Conservation (phyloP, 2,888 invertebrate species). For the Nineta flava region DNA sequence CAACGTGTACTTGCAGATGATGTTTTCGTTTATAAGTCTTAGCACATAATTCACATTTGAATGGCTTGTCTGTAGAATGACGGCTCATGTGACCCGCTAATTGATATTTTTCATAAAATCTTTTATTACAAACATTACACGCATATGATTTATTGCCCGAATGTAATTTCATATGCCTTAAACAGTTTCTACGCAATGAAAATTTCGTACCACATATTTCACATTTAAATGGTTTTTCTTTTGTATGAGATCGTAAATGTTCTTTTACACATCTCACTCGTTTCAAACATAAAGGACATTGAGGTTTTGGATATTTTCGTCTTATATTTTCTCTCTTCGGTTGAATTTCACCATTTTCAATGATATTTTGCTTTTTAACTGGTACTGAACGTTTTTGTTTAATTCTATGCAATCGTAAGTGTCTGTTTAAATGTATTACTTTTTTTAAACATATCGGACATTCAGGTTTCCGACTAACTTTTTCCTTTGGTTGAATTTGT, state of each 20-base stretch:
- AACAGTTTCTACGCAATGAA: no score
- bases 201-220: background rate
- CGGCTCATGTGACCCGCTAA: background rate
- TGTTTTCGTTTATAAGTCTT: background rate
- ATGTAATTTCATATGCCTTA: background rate
- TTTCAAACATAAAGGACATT: no score
- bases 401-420: no score
- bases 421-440: no score
- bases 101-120: background rate
- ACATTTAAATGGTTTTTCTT: background rate
- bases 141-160: background rate
- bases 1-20: background rate
- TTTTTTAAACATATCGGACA: no score
- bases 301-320: background rate
- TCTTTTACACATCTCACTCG: background rate
- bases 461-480: no score
- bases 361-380: no score
- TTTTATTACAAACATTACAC: background rate
- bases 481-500: no score
- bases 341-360: background rate
- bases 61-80: background rate
- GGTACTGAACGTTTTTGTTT: no score
- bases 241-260: background rate
- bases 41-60: background rate
- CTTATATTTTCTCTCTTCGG: background rate